Conservation (phyloP, 1,140 invertebrate genomes). For the Drosophila santomea region DNA sequence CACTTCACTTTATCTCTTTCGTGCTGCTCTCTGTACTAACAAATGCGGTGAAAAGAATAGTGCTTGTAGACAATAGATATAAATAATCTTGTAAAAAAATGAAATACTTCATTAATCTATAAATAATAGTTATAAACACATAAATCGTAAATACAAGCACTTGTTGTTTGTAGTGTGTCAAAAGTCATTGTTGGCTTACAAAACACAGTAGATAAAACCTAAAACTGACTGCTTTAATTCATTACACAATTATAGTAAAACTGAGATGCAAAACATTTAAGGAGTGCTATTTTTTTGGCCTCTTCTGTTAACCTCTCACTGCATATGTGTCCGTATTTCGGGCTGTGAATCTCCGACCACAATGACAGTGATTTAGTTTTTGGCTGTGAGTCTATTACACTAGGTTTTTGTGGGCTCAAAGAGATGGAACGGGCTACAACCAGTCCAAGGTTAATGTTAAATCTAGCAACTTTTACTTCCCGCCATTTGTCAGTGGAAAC, state of each 20-base stretch:
- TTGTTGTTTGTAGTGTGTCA: too few relatives aligned
- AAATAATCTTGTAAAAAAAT: not conserved
- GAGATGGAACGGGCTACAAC: not conserved
- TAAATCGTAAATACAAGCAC: too few relatives aligned
- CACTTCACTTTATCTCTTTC: constrained; percentile 18
- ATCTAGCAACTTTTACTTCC: constrained; percentile 46
- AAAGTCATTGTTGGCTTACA: too few relatives aligned
- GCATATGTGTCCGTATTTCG: constrained; percentile 31
- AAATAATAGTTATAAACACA: too few relatives aligned
- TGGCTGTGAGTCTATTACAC: constrained; percentile 75
- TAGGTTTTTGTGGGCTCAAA: constrained; percentile 29
- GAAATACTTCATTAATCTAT: too few relatives aligned
- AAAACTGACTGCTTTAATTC: too few relatives aligned
- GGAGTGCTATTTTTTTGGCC: not conserved
- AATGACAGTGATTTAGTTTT: constrained; percentile 82
- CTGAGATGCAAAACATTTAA: not conserved
- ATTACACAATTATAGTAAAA: not conserved
- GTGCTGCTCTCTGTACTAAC: constrained; percentile 1
- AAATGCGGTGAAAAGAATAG: not conserved
- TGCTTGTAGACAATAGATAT: too few relatives aligned
- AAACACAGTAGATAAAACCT: too few relatives aligned
- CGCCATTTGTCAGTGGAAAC: constrained; percentile 56
- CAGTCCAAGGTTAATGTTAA: constrained; percentile 60
- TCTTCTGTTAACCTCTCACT: not conserved
- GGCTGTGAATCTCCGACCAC: constrained; percentile 67